A percentile compares a stretch with the other conserved stretches of the same genome.
phyloP scores from a whole-genome alignment of 2,888 invertebrate species.

The Latrodectus hesperus region DNA sequence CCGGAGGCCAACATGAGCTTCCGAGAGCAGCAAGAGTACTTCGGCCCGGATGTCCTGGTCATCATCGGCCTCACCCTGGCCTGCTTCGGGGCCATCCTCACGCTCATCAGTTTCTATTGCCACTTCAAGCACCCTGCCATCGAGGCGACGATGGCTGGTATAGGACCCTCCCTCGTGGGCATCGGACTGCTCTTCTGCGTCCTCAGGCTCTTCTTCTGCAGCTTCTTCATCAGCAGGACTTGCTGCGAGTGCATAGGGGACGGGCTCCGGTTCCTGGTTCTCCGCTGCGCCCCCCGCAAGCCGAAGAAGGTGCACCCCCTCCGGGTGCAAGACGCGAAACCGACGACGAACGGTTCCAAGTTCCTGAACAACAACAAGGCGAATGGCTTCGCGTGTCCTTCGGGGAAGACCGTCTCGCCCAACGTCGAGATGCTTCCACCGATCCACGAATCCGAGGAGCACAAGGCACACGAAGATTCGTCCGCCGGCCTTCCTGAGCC shows the following conservation, averaged over 20 bases:
- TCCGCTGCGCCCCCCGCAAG: constrained; percentile 39
- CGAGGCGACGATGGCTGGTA: constrained; percentile 63
- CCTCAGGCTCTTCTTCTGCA: constrained; percentile 66
- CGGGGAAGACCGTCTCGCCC: constrained; percentile 23
- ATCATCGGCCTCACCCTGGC: constrained; percentile 60
- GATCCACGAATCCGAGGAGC: constrained; percentile 34
- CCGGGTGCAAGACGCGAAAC: constrained; percentile 35
- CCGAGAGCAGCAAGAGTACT: constrained; percentile 57
- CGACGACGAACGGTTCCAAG: constrained; percentile 27
- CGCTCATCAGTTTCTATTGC: constrained; percentile 62
- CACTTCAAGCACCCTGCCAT: constrained; percentile 63
- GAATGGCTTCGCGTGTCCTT: constrained; percentile 4
- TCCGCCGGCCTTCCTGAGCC: constrained; percentile 5
- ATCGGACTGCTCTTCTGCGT: constrained; percentile 68
- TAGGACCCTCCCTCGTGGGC: constrained; percentile 66
- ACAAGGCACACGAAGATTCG: constrained; percentile 2
- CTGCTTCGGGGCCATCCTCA: constrained; percentile 54
- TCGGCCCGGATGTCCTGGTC: constrained; percentile 66
- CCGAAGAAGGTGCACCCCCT: constrained; percentile 51
- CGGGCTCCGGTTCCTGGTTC: constrained; percentile 27
- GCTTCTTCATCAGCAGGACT: constrained; percentile 57
- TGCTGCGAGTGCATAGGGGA: constrained; percentile 60
- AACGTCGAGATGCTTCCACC: constrained; percentile 33
- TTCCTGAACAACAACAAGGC: neutral
- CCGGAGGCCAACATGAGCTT: constrained; percentile 68